These are phyloP conservation scores for Zaprionus gabonicus DNA, from an alignment of 1,140 invertebrate species.

Conservation along the genomic window DNA sequence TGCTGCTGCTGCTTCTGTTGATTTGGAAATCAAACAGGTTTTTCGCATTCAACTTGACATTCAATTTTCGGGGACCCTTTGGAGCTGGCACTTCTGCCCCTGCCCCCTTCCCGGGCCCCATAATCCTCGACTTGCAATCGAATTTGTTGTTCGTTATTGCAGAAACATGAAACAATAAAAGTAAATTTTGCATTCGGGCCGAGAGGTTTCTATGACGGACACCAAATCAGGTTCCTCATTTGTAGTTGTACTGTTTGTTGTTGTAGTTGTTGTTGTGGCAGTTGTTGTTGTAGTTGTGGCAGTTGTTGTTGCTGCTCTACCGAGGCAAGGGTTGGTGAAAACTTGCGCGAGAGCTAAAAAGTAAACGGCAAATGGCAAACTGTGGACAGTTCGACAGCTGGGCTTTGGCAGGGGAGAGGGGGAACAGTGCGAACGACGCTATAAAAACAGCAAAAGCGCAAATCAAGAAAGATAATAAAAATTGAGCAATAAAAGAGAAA, in stretches of 20 bases:
- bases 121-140: slow-evolving; percentile 18
- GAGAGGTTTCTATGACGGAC: slow-evolving; percentile 58
- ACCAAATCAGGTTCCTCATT: slow-evolving; percentile 49
- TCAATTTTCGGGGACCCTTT: slow-evolving; percentile 50
- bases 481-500: slow-evolving; percentile 57
- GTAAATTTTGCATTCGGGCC: slow-evolving; percentile 56
- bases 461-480: slow-evolving; percentile 77
- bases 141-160: slow-evolving; percentile 23
- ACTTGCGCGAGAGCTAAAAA: slow-evolving; percentile 47
- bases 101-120: not conserved
- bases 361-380: slow-evolving; percentile 8
- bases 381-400: not conserved
- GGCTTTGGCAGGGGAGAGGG: not conserved
- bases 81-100: not conserved
- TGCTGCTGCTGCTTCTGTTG: slow-evolving; percentile 44
- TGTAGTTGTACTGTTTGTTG: not conserved
- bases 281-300: too few species aligned
- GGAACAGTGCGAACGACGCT: slow-evolving; percentile 14
- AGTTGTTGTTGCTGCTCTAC: too few species aligned
- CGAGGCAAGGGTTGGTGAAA: slow-evolving; percentile 54
- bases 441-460: slow-evolving; percentile 64
- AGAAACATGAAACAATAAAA: slow-evolving; percentile 51
- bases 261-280: too few species aligned
- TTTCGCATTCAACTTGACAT: slow-evolving; percentile 59
- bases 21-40: slow-evolving; percentile 75